Percentiles rank a stretch among this genome's conserved stretches.
phyloP scores from a whole-genome alignment of 1,140 invertebrate genomes.

The Holcopasites calliopsidis region DNA sequence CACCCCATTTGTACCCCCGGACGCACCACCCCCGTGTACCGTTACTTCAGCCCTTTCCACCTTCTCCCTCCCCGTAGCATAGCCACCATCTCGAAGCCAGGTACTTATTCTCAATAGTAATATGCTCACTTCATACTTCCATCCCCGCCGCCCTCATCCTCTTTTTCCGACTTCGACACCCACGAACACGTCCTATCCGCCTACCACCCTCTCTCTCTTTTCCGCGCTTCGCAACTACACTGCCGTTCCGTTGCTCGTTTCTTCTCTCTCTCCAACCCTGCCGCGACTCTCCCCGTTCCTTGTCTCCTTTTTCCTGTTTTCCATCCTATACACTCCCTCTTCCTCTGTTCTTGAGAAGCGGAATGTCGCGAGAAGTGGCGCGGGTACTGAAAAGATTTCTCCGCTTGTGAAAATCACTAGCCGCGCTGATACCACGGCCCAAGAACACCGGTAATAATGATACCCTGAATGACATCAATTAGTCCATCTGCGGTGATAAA shows the following conservation, averaged over 20 bases:
- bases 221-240: neutral
- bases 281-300: no score
- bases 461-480: constrained; percentile 75
- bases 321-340: constrained; percentile 12
- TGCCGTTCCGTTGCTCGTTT: neutral
- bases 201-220: neutral
- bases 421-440: constrained; percentile 57
- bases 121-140: constrained; percentile 79
- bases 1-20: constrained; percentile 77
- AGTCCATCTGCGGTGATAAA: constrained; percentile 66
- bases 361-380: constrained; percentile 66
- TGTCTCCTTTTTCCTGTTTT: neutral
- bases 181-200: constrained; percentile 5
- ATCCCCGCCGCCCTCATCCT: constrained; percentile 49
- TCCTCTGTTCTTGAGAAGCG: constrained; percentile 44
- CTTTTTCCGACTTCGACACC: constrained; percentile 55
- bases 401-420: constrained; percentile 63
- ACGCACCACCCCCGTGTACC: constrained; percentile 62
- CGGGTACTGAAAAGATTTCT: constrained; percentile 72
- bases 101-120: constrained; percentile 81
- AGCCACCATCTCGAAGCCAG: constrained; percentile 77
- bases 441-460: constrained; percentile 69
- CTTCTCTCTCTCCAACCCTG: no score
- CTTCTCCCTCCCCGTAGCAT: constrained; percentile 66
- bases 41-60: constrained; percentile 49